phyloP scores from a whole-genome alignment of 1,140 invertebrate species.

The Plutomurus gul region DNA sequence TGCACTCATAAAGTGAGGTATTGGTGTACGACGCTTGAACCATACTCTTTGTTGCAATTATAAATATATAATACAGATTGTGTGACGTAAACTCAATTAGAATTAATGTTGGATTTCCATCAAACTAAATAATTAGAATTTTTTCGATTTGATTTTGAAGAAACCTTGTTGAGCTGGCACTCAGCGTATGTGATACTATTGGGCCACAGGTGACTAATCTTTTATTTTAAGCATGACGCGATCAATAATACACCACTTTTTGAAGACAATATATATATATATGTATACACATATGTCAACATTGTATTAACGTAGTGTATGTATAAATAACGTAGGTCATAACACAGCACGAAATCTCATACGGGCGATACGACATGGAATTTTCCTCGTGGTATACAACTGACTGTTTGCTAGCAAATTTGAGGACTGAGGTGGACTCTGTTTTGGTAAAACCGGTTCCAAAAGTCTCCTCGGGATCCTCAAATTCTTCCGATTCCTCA shows the following conservation, averaged over 20 bases:
- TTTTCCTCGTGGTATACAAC: slow-evolving; percentile 74
- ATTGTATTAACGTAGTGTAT: background rate
- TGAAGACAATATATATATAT: background rate
- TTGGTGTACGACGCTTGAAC: no score
- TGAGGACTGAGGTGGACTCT: slow-evolving; percentile 71
- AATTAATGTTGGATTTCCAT: no score
- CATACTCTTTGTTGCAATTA: no score
- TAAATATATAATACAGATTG: no score
- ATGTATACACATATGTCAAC: background rate
- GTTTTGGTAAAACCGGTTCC: slow-evolving; percentile 65
- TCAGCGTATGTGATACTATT: slow-evolving; percentile 66
- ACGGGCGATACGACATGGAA: slow-evolving; percentile 65
- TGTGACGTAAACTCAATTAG: no score
- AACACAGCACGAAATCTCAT: slow-evolving; percentile 35
- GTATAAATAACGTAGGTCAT: slow-evolving; percentile 5
- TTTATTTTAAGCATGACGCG: background rate
- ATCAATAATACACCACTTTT: background rate
- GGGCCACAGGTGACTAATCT: slow-evolving; percentile 37
- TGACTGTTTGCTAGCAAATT: slow-evolving; percentile 77
- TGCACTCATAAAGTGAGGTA: no score
- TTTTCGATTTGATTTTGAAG: no score
- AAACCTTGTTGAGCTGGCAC: slow-evolving; percentile 81
- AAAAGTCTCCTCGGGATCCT: slow-evolving; percentile 63
- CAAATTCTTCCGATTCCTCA: slow-evolving; percentile 53
- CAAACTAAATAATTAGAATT: no score